Evolutionary conservation across 2,797 vertebrate species (phyloP).

Genomic region (Muraenolepis orangiensis): DNA sequence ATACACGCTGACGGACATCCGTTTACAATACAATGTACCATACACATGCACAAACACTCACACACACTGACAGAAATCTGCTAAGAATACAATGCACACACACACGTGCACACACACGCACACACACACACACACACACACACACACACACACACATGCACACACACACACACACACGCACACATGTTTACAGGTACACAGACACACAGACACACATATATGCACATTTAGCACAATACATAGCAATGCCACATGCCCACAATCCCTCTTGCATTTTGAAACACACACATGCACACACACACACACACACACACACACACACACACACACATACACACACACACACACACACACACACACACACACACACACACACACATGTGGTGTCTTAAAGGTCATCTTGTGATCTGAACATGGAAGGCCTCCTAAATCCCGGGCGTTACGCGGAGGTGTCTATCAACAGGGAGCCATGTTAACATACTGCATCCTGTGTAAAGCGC

Average conservation of each 20-base stretch:
- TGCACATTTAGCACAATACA: too few relatives aligned
- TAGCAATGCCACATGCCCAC: too few relatives aligned
- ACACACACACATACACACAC: slow-evolving; percentile 18
- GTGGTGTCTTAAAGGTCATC: background rate
- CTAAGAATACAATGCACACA: too few relatives aligned
- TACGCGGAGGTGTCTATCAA: background rate
- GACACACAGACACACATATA: too few relatives aligned
- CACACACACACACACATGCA: too few relatives aligned
- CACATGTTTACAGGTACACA: slow-evolving; percentile 14
- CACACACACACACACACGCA: slow-evolving; percentile 10
- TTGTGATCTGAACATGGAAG: background rate
- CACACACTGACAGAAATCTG: too few relatives aligned
- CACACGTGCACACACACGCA: slow-evolving; percentile 13
- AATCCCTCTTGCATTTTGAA: too few relatives aligned
- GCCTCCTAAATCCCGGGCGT: background rate
- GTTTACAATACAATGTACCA: too few relatives aligned
- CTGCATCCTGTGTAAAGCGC: background rate
- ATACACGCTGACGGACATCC: too few relatives aligned
- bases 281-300: background rate
- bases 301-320: slow-evolving; percentile 17
- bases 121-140: slow-evolving; percentile 17
- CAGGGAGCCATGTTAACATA: background rate
- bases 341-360: slow-evolving; percentile 9
- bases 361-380: slow-evolving; percentile 10
- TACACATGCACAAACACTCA: background rate